Evolutionary conservation across 2,113 vertebrate genomes (phyloP).

Genomic region (Equus przewalskii): DNA sequence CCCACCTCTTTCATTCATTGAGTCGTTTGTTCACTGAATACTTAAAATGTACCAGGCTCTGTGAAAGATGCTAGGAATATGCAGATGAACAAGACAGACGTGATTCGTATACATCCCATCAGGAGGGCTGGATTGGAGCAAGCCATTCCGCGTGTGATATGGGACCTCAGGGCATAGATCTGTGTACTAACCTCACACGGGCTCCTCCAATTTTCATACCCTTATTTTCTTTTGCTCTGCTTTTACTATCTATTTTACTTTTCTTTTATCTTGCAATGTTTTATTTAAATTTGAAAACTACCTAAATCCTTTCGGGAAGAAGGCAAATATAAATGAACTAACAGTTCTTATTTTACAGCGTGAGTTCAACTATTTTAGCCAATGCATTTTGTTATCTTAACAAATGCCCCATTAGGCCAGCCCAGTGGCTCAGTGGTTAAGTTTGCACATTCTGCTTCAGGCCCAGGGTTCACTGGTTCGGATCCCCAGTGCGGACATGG

Average conservation of each 20-base stretch:
- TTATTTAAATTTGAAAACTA: conserved; percentile 60
- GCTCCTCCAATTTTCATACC: not conserved
- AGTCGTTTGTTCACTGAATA: not conserved
- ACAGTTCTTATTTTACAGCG: conserved; percentile 23
- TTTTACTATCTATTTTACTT: not conserved
- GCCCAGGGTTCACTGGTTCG: too few relatives aligned
- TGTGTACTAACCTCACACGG: not conserved
- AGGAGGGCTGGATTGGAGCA: not conserved
- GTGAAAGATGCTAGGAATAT: not conserved
- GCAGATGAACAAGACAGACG: not conserved
- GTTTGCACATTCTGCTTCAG: too few relatives aligned
- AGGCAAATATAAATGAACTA: conserved; percentile 46
- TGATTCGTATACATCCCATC: not conserved
- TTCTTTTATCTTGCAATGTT: conserved; percentile 18
- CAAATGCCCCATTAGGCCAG: not conserved
- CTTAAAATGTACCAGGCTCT: not conserved
- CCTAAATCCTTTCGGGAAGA: conserved; percentile 27
- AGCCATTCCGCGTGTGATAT: not conserved
- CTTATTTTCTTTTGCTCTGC: not conserved
- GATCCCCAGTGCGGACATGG: too few relatives aligned
- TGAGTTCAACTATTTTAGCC: conserved; percentile 45
- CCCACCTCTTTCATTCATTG: not conserved
- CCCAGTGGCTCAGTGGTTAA: too few relatives aligned
- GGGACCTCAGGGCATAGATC: not conserved
- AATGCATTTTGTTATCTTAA: conserved; percentile 45